Conservation (phyloP, 2,888 invertebrate species). For the Orthosia cruda region DNA sequence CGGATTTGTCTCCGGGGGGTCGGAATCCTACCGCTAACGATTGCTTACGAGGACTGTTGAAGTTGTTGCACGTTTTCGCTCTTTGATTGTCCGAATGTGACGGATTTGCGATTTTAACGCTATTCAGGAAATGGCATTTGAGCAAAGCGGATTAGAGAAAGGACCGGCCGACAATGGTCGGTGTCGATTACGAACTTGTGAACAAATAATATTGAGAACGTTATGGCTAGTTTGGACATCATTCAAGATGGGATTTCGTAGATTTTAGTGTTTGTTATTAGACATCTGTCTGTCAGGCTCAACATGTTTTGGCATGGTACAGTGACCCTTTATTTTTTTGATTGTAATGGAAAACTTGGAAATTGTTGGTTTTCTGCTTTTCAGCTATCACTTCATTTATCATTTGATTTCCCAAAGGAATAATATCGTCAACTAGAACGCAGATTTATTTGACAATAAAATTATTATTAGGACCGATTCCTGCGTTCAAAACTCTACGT, state of each 20-base stretch:
- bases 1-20: constrained; percentile 89
- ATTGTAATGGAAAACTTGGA: too few relatives aligned
- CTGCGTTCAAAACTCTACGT: constrained; percentile 43
- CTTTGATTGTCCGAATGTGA: constrained; percentile 89
- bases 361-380: background rate
- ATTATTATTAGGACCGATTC: constrained; percentile 1
- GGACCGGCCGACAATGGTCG: constrained; percentile 70
- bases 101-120: constrained; percentile 85
- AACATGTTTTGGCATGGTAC: background rate
- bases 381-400: background rate
- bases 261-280: constrained; percentile 12
- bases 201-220: constrained; percentile 66
- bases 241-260: constrained; percentile 22
- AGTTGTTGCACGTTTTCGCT: constrained; percentile 81
- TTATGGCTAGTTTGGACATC: constrained; percentile 53
- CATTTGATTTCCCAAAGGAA: background rate
- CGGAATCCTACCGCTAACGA: constrained; percentile 84
- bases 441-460: constrained; percentile 7
- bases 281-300: constrained; percentile 22
- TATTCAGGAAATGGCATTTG: constrained; percentile 81
- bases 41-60: constrained; percentile 84
- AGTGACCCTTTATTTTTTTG: constrained; percentile 2
- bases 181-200: constrained; percentile 71
- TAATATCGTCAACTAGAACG: background rate
- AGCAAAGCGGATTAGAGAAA: constrained; percentile 83